Conservation (phyloP, 2,888 invertebrate species). For the Nysson spinosus region DNA sequence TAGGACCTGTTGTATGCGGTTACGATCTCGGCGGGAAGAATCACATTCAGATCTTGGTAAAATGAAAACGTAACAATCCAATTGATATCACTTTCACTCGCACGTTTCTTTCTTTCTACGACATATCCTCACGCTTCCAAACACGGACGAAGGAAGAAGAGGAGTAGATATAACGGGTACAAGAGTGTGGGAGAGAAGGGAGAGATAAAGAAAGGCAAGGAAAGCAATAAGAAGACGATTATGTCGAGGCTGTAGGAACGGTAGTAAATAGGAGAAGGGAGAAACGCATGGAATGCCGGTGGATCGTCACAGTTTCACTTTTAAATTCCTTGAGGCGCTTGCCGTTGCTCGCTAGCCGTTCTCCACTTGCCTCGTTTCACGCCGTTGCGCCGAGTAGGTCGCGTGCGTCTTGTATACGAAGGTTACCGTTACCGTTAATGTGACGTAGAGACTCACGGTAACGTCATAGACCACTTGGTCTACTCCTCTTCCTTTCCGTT, state of each 20-base stretch:
- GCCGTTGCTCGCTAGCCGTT: conserved; percentile 43
- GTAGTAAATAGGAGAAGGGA: conserved; percentile 35
- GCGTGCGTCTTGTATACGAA: conserved; percentile 68
- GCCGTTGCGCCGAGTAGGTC: conserved; percentile 67
- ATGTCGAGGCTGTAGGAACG: conserved; percentile 34
- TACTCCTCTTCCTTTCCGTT: conserved; percentile 24
- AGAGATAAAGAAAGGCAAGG: not conserved
- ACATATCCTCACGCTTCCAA: no score
- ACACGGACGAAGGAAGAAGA: not conserved
- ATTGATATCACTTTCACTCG: conserved; percentile 53
- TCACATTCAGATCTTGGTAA: conserved; percentile 25
- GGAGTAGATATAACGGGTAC: not conserved
- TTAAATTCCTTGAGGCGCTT: conserved; percentile 67
- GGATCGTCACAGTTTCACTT: conserved; percentile 71
- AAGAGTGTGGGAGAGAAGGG: not conserved
- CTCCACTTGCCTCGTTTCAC: conserved; percentile 52
- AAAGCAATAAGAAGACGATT: conserved; percentile 19
- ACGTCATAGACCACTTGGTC: conserved; percentile 46
- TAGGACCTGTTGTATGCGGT: conserved; percentile 15
- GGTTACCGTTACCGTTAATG: conserved; percentile 70
- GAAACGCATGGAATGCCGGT: conserved; percentile 43
- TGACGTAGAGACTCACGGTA: conserved; percentile 47
- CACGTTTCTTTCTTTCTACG: conserved; percentile 23
- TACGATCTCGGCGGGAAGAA: conserved; percentile 8
- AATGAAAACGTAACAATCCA: conserved; percentile 42